phyloP scores from a whole-genome alignment of 2,113 vertebrate species.

The Mastomys coucha region DNA sequence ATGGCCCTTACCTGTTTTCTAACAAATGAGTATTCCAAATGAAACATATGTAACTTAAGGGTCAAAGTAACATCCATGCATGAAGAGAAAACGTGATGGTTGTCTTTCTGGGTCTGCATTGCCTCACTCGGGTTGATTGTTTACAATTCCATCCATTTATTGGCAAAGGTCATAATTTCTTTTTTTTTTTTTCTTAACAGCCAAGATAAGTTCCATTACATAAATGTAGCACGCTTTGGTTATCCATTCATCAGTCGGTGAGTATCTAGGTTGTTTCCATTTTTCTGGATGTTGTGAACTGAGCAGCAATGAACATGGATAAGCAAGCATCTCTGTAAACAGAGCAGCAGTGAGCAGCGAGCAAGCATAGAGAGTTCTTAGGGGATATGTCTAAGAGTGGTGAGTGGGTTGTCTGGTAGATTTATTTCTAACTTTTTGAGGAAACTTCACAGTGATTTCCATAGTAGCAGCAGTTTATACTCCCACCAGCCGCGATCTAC shows the following conservation, averaged over 20 bases:
- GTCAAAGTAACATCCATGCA: neutral
- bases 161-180: neutral
- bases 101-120: neutral
- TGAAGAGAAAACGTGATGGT: neutral
- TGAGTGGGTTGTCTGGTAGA: neutral
- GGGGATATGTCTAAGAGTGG: neutral
- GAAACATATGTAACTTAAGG: neutral
- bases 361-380: neutral
- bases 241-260: neutral
- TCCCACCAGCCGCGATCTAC: neutral
- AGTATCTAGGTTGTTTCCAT: neutral
- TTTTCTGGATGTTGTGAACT: neutral
- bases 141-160: neutral
- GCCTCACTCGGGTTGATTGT: too few species aligned
- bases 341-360: neutral
- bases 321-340: neutral
- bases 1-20: neutral
- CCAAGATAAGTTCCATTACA: neutral
- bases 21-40: neutral
- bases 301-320: neutral
- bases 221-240: neutral
- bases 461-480: neutral
- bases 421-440: neutral
- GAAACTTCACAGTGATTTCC: neutral
- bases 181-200: neutral